Base-by-base conservation (phyloP, 2,888 invertebrate genomes). In the Epiperipatus broadwayi region DNA sequence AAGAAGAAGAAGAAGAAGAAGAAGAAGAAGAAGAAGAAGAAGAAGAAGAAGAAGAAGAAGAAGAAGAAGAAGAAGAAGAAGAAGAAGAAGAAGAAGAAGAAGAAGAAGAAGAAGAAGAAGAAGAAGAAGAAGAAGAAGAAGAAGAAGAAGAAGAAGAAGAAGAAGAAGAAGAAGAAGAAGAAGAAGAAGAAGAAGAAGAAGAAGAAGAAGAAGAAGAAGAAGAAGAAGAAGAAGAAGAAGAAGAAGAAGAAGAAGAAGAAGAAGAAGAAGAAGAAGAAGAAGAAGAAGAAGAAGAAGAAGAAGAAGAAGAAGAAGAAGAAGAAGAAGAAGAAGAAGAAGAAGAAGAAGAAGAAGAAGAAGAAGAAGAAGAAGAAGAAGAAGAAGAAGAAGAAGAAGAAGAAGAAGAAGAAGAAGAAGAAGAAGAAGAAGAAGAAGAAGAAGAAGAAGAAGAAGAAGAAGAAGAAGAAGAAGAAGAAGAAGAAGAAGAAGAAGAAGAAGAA, bases 261-360 rank as follows among this genome's bases (percentile, higher is more conserved):
- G 27, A 22, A 35, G 35, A 35, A 22, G 35, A 35, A 22, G 35
- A 22, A 35, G 32, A 32, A 22, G 12, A 22, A 32, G 32, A 35
- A 22, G 27, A 22, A 35, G 35, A 35, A 22, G 27, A 22, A 35
- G 35, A 35, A 22, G 27, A 22, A 35, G 35, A 35, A 22, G 27
- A 22, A 35, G 35, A 35, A 22, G 27, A 35, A 35, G 35, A 35
- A 21, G 27, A 22, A 35, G 35, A 35, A 22, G 27, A 22, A 35
- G 35, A 35, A 22, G 27, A 35, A 35, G 35, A 35, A 22, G 25
- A 22, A 35, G 35, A 35, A 31, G 32, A 31, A 31, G 32, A 31
- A 31, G 32, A 31, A 31, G 32, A 31, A 31, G 32, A 31, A 31
- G 32, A 31, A 31, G 32, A 31, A 31, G 32, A 31, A 31, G 32